Evolutionary conservation across 2,113 vertebrate species (phyloP).

Genomic region (Tetraodon nigroviridis): DNA sequence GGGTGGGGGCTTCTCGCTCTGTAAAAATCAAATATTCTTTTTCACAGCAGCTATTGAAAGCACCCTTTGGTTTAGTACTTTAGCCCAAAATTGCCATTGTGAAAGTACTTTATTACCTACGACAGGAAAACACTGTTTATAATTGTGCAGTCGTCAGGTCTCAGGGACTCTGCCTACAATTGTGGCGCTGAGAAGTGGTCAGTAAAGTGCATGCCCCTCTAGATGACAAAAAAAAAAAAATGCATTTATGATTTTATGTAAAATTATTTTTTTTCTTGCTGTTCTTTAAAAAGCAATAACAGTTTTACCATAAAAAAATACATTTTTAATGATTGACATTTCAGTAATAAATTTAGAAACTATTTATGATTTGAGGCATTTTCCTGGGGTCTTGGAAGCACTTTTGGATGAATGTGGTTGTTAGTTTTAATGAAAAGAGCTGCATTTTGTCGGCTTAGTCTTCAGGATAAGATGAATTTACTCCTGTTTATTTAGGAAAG

Average conservation of each 20-base stretch:
- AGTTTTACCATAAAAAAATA: too few species aligned
- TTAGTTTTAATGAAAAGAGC: conserved; percentile 22
- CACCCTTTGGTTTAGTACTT: conserved; percentile 54
- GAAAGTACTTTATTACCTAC: conserved; percentile 55
- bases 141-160: conserved; percentile 40
- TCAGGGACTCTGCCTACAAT: conserved; percentile 27
- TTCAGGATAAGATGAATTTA: conserved; percentile 27
- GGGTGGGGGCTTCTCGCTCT: conserved; percentile 4
- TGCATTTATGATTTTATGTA: conserved; percentile 12
- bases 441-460: conserved; percentile 4
- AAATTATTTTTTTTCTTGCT: conserved; percentile 1
- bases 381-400: too few species aligned
- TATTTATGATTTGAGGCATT: too few species aligned
- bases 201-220: background rate
- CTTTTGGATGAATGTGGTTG: conserved; percentile 4
- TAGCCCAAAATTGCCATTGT: conserved; percentile 52
- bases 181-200: conserved; percentile 7
- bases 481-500: conserved; percentile 29
- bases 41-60: conserved; percentile 53
- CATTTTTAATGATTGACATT: too few species aligned
- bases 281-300: background rate
- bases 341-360: too few species aligned
- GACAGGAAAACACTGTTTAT: conserved; percentile 60
- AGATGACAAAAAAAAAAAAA: conserved; percentile 1
- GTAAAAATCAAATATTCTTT: conserved; percentile 41